phyloP scores from a whole-genome alignment of 2,113 vertebrate species.

The Anhinga anhinga region DNA sequence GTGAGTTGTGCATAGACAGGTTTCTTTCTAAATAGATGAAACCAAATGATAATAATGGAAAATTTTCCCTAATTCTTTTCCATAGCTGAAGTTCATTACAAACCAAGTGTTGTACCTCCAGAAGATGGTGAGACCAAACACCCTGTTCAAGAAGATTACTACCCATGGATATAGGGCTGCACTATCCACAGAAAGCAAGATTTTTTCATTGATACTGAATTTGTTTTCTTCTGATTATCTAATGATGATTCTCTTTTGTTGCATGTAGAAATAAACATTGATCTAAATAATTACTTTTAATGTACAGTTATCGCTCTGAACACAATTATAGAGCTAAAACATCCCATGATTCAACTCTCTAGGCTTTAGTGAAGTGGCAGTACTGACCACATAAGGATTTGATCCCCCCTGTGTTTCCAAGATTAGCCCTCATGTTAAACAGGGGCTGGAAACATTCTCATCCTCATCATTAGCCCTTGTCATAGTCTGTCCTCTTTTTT shows the following conservation, averaged over 20 bases:
- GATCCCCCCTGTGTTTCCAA: not conserved
- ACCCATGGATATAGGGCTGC: not conserved
- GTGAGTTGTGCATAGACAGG: not conserved
- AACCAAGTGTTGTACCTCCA: not conserved
- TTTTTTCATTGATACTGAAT: conserved; percentile 1
- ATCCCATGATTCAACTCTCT: not conserved
- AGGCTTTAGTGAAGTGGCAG: not conserved
- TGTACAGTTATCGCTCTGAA: not conserved
- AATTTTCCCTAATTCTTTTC: not conserved
- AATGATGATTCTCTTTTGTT: not conserved
- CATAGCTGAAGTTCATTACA: conserved; percentile 44
- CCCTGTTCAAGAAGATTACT: conserved; percentile 12
- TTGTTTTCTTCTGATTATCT: not conserved
- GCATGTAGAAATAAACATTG: not conserved
- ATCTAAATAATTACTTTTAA: not conserved
- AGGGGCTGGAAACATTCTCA: not conserved
- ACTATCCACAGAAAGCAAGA: conserved; percentile 1
- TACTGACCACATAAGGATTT: not conserved
- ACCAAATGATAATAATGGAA: not conserved
- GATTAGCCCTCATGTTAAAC: not conserved
- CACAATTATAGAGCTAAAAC: not conserved
- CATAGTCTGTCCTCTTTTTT: not conserved
- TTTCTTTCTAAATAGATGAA: not conserved
- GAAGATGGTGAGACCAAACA: not conserved
- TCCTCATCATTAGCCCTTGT: not conserved